A percentile compares a stretch with the other conserved stretches of the same genome.
These are phyloP conservation scores for Labeo rohita DNA, from an alignment of 2,113 vertebrate species.

Conservation along the genomic window DNA sequence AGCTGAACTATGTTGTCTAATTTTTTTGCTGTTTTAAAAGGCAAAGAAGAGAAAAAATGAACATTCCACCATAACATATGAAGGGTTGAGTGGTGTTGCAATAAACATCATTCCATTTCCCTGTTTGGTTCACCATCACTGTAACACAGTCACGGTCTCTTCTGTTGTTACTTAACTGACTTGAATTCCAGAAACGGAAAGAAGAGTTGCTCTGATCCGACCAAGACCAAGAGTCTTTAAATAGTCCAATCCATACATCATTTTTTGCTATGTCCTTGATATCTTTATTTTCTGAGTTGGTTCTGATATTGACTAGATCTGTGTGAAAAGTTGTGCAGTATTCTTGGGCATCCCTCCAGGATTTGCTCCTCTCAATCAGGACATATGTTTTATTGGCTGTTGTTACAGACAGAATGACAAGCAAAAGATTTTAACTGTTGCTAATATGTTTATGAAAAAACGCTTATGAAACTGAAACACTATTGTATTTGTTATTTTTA, in stretches of 20 bases:
- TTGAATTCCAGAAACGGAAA: conserved; percentile 62
- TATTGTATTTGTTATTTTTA: neutral
- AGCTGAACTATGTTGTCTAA: neutral
- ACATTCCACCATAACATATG: conserved; percentile 27
- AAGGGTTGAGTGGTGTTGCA: conserved; percentile 34
- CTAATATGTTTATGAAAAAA: neutral
- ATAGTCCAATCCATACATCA: conserved; percentile 69
- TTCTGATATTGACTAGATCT: conserved; percentile 66
- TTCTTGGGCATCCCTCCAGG: conserved; percentile 66
- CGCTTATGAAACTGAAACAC: neutral
- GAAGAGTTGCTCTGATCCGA: conserved; percentile 66
- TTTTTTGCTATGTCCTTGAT: conserved; percentile 35
- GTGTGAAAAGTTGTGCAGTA: conserved; percentile 61
- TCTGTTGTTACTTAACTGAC: conserved; percentile 34
- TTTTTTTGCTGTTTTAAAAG: neutral
- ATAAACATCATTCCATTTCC: conserved; percentile 61
- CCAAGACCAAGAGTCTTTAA: conserved; percentile 72
- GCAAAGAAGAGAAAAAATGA: neutral
- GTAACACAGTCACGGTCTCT: conserved; percentile 53
- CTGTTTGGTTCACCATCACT: conserved; percentile 45
- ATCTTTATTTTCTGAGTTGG: conserved; percentile 57
- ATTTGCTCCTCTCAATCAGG: conserved; percentile 53
- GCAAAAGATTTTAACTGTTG: neutral
- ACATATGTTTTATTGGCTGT: neutral
- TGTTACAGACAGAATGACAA: neutral